These are phyloP conservation scores for Gibbula magus DNA, from an alignment of 2,888 invertebrate species.

Conservation along the genomic window DNA sequence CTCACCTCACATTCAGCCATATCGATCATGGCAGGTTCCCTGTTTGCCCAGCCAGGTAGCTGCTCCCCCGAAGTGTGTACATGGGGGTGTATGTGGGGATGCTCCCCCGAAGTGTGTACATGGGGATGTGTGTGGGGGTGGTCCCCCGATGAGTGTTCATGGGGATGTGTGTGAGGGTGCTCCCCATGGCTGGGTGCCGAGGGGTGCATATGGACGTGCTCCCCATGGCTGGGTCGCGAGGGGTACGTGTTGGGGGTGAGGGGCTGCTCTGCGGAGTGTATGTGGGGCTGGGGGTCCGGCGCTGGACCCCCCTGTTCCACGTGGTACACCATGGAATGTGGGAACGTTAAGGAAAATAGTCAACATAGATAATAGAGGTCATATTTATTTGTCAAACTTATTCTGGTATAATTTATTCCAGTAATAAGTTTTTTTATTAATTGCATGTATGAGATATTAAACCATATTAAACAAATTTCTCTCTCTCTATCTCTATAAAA, in stretches of 20 bases:
- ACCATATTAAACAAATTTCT: too few species aligned
- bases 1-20: constrained; percentile 67
- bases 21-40: constrained; percentile 41
- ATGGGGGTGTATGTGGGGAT: constrained; percentile 8
- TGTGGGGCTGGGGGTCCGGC: constrained; percentile 45
- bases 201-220: constrained; percentile 4
- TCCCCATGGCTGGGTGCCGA: constrained; percentile 32
- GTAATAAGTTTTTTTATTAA: too few species aligned
- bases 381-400: too few species aligned
- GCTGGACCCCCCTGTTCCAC: constrained; percentile 51
- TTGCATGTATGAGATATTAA: too few species aligned
- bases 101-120: constrained; percentile 37
- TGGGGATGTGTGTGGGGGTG: constrained; percentile 43
- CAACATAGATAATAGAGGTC: neutral
- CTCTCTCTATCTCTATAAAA: too few species aligned
- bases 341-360: constrained; percentile 47
- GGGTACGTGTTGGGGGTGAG: constrained; percentile 19
- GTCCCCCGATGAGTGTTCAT: constrained; percentile 44
- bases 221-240: constrained; percentile 40
- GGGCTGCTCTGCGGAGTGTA: constrained; percentile 38
- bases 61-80: constrained; percentile 3
- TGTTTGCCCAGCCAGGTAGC: constrained; percentile 4
- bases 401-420: too few species aligned
- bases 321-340: constrained; percentile 69
- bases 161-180: constrained; percentile 45